These are phyloP conservation scores for Galemys pyrenaicus DNA, from an alignment of 2,113 vertebrate genomes.

Conservation along the genomic window DNA sequence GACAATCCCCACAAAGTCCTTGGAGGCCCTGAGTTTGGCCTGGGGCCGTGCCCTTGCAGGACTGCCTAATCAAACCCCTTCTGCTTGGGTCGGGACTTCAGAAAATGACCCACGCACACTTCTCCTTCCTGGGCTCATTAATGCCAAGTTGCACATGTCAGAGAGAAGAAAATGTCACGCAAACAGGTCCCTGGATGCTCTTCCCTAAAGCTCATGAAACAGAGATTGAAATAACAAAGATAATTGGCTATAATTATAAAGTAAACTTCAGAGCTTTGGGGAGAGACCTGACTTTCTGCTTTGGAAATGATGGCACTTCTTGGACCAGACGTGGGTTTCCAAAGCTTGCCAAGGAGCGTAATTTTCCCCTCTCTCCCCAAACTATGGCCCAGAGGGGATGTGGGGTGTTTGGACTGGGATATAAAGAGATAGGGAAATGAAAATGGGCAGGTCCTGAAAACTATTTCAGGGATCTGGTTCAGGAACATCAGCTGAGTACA, in stretches of 20 bases:
- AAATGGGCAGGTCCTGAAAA: neutral
- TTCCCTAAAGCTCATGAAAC: slow-evolving; percentile 60
- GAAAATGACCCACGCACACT: neutral
- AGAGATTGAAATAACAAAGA: slow-evolving; percentile 71
- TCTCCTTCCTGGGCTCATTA: slow-evolving; percentile 55
- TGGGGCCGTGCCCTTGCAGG: slow-evolving; percentile 15
- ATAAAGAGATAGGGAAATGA: no score
- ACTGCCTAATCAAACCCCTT: no score
- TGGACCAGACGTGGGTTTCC: slow-evolving; percentile 36
- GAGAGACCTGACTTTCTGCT: slow-evolving; percentile 33
- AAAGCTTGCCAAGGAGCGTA: slow-evolving; percentile 25
- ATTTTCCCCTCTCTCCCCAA: neutral
- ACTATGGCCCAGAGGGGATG: neutral
- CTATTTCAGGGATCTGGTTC: neutral
- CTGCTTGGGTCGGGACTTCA: no score
- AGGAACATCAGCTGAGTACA: neutral
- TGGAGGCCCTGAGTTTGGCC: neutral
- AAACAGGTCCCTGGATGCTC: slow-evolving; percentile 67
- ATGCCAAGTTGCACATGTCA: slow-evolving; percentile 17
- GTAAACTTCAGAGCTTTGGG: slow-evolving; percentile 56
- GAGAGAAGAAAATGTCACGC: slow-evolving; percentile 21
- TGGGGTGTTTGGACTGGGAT: no score
- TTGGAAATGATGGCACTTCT: neutral
- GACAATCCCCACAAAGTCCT: neutral
- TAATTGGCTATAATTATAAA: slow-evolving; percentile 77